Conservation (phyloP, 2,113 vertebrate species). For the Arizona elegans region DNA sequence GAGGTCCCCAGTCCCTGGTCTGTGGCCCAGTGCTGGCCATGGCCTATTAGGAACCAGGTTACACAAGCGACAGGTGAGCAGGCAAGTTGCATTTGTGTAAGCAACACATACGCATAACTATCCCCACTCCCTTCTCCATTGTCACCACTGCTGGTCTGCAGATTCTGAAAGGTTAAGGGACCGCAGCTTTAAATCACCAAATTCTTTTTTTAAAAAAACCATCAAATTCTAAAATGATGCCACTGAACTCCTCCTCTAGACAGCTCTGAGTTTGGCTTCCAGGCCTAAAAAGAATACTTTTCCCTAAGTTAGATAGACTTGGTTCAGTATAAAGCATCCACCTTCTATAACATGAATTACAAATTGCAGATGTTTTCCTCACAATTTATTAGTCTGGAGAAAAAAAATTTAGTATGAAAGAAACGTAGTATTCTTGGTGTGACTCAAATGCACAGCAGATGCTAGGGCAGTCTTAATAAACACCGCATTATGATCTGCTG, state of each 20-base stretch:
- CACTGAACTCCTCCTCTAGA: background rate
- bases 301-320: background rate
- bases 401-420: background rate
- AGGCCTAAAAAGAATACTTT: background rate
- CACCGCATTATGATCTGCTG: conserved; percentile 5
- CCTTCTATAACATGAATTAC: background rate
- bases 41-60: background rate
- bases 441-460: background rate
- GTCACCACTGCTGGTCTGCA: background rate
- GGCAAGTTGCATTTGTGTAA: background rate
- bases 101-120: rapidly evolving
- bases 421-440: rapidly evolving
- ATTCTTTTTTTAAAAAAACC: too few relatives aligned
- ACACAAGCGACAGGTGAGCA: background rate
- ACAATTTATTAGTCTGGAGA: background rate
- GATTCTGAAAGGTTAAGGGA: background rate
- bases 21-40: background rate
- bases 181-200: background rate
- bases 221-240: background rate
- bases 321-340: background rate
- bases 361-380: conserved; percentile 30
- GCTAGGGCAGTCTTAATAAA: background rate
- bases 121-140: background rate
- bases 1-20: background rate
- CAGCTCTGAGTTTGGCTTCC: background rate